Conservation (phyloP, 2,888 invertebrate species). For the Tiphia femorata region DNA sequence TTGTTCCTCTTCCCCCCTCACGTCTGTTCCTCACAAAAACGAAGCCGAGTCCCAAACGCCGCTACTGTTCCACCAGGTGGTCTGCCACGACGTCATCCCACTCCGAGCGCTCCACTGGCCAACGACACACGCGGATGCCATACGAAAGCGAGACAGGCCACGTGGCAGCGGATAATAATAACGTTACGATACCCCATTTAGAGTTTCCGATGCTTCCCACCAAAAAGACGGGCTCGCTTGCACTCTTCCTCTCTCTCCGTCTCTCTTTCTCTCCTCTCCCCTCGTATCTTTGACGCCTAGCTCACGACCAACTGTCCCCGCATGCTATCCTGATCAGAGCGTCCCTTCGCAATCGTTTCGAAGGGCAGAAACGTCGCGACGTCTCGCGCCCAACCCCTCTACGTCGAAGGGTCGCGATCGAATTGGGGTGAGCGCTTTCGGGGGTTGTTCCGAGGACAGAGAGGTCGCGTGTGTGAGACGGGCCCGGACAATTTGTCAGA, state of each 20-base stretch:
- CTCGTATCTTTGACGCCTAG: no score
- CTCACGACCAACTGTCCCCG: constrained; percentile 47
- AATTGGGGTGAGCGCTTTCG: neutral
- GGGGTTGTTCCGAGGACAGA: neutral
- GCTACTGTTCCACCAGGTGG: neutral
- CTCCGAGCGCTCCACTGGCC: neutral
- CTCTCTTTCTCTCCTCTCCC: no score
- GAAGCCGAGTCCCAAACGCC: no score
- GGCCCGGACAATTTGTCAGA: no score
- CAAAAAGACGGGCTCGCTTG: neutral
- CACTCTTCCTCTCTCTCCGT: no score
- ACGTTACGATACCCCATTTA: constrained; percentile 34
- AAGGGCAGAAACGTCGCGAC: constrained; percentile 49
- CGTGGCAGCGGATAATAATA: constrained; percentile 47
- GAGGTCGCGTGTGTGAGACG: no score
- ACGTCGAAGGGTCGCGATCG: neutral
- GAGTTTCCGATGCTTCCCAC: constrained; percentile 13
- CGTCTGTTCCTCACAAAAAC: no score
- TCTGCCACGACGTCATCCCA: constrained; percentile 9
- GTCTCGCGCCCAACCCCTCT: constrained; percentile 19
- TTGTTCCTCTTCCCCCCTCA: neutral
- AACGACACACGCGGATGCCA: constrained; percentile 33
- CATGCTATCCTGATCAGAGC: constrained; percentile 55
- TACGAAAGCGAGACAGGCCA: constrained; percentile 46
- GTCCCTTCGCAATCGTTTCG: constrained; percentile 50